A percentile compares a stretch with the other conserved stretches of the same genome.
Evolutionary conservation across 1,140 invertebrate genomes (phyloP).

Genomic region (Ceratosolen fusciceps): DNA sequence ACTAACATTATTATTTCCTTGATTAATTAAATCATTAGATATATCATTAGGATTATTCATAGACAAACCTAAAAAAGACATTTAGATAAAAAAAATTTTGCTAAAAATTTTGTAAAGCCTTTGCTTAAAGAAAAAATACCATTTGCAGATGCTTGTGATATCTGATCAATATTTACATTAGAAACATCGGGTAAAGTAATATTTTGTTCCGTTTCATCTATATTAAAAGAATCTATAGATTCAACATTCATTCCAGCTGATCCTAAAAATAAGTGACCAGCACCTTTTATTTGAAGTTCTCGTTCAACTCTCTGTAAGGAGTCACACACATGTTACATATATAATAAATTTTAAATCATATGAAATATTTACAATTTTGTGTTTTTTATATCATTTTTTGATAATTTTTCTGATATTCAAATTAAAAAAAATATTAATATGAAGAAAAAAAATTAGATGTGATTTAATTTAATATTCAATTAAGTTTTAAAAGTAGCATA

Average conservation of each 20-base stretch:
- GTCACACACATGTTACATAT: no score
- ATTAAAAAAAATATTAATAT: no score
- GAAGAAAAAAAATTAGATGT: neutral
- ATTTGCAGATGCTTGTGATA: conserved; percentile 57
- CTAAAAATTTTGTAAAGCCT: neutral
- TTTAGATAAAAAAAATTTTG: no score
- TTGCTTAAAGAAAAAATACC: conserved; percentile 51
- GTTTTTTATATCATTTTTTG: no score
- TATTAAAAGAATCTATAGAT: neutral
- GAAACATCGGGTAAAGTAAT: conserved; percentile 47
- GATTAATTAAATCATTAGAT: conserved; percentile 60
- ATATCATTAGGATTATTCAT: conserved; percentile 52
- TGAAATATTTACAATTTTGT: no score
- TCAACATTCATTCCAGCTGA: conserved; percentile 50
- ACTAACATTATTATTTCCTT: conserved; percentile 56
- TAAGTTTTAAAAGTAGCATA: no score
- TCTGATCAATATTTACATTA: conserved; percentile 62
- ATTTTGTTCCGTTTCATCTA: conserved; percentile 20
- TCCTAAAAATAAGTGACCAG: conserved; percentile 68
- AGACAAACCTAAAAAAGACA: conserved; percentile 22
- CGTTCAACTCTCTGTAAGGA: conserved; percentile 78
- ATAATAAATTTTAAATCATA: no score
- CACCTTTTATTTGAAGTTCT: conserved; percentile 79
- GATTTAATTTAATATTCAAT: no score
- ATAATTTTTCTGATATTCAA: no score